Base-by-base conservation (phyloP, 1,140 invertebrate species). In the Drosophila teissieri region DNA sequence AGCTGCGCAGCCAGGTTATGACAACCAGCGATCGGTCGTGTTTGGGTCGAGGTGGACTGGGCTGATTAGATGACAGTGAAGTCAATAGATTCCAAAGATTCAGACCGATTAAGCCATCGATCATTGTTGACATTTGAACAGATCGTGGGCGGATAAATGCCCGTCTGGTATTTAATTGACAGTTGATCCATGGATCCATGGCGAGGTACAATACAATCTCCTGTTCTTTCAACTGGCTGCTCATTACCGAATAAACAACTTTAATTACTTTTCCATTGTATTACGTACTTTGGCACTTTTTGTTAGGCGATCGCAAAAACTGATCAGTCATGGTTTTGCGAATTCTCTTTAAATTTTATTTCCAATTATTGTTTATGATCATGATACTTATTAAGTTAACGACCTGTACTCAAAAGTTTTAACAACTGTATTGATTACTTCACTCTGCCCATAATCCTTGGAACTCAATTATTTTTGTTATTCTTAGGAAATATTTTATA, bases 41-140 rank as follows among this genome's bases (percentile, higher is more conserved):
- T 36, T 58, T 27, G 53, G 73, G 73, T 75, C 73, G 73, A 75
- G 73, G 73, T 75, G 72, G 73, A 75, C 73, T 24, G 36, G 40
- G 22, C 46, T 75, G 61, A 67, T 75, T 75, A 75, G 68, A 40
- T 73, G 67, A 27, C 31, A 3, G 24, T 27, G 15, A 14, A 51
- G n/a, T 51, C 31, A 6, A 51, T 52, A 14, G 31, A 63, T 63
- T 56, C 55, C 64, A 34, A 31, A 34, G 60, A 64, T 56, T 57
- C 52, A 48, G 67, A 56, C 10, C 51, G 73, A 65, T 74, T 73
- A 63, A 63, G 72, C 62, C 15, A 76, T 76, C 73, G 61, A 76
- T 76, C 73, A 76, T 58, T 34, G 49, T 51, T 76, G 73, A 55
- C 73, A 76, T 76, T 67, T 67, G 14, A 36, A 14, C 27, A 31